These are phyloP conservation scores for Psilanteris sp. DNA, from an alignment of 1,140 invertebrate genomes.

Conservation along the genomic window DNA sequence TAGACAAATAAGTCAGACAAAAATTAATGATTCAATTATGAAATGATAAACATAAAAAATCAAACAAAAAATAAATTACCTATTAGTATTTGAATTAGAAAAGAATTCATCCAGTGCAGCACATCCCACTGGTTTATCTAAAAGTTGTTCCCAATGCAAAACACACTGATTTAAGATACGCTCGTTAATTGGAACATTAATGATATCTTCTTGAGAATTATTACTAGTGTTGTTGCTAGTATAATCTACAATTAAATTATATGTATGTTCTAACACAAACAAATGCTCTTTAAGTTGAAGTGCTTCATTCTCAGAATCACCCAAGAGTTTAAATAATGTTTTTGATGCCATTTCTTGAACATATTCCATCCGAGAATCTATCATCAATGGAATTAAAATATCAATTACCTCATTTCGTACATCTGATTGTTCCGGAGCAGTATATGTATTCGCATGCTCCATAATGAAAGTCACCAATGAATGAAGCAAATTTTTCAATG, in stretches of 20 bases:
- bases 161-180: constrained; percentile 86
- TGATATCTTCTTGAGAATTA: constrained; percentile 64
- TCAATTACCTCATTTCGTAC: constrained; percentile 79
- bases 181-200: constrained; percentile 82
- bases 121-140: constrained; percentile 89
- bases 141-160: constrained; percentile 90
- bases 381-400: constrained; percentile 86
- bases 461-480: constrained; percentile 85
- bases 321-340: constrained; percentile 83
- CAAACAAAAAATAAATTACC: too few species aligned
- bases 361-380: constrained; percentile 87
- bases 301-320: constrained; percentile 82
- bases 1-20: too few species aligned
- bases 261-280: constrained; percentile 85
- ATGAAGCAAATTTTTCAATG: constrained; percentile 84
- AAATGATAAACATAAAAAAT: too few species aligned
- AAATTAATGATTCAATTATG: too few species aligned
- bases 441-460: constrained; percentile 82
- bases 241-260: constrained; percentile 84
- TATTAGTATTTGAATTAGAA: constrained; percentile 79
- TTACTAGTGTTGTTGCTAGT: constrained; percentile 69
- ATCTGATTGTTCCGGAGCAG: constrained; percentile 78
- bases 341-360: constrained; percentile 82
- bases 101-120: constrained; percentile 91
- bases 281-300: constrained; percentile 84